A percentile compares a stretch with the other conserved stretches of the same genome.
These are phyloP conservation scores for Globia sparganii DNA, from an alignment of 2,888 invertebrate species.

Conservation along the genomic window DNA sequence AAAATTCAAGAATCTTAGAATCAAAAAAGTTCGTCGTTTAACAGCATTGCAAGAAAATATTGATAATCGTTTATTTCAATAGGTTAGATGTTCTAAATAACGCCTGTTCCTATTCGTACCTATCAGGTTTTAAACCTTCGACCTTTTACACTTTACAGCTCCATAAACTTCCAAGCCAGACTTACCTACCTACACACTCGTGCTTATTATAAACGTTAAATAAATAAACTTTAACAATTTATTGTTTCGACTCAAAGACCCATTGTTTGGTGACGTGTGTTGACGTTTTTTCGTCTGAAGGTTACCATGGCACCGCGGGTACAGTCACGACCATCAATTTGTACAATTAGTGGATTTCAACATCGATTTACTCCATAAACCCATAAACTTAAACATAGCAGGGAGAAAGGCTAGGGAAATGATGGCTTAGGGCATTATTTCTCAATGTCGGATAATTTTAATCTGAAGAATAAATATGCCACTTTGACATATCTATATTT, in stretches of 20 bases:
- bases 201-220: slow-evolving; percentile 30
- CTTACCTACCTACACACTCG: slow-evolving; percentile 3
- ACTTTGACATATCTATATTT: too few relatives aligned
- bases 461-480: too few relatives aligned
- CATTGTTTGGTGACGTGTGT: slow-evolving; percentile 64
- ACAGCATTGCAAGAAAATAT: too few relatives aligned
- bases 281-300: slow-evolving; percentile 57
- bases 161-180: slow-evolving; percentile 12
- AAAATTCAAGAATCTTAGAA: background rate
- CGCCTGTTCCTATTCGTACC: background rate
- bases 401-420: too few relatives aligned
- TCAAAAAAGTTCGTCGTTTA: background rate
- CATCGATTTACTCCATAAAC: too few relatives aligned
- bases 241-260: slow-evolving; percentile 66
- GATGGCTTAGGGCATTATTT: too few relatives aligned
- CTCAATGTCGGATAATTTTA: too few relatives aligned
- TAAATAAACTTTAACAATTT: slow-evolving; percentile 67
- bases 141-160: background rate
- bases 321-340: slow-evolving; percentile 1
- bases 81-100: background rate
- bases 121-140: background rate
- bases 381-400: too few relatives aligned
- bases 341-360: background rate
- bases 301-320: slow-evolving; percentile 36
- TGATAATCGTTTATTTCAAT: too few relatives aligned